phyloP scores from a whole-genome alignment of 2,888 invertebrate species.

The Euzophera pinguis region DNA sequence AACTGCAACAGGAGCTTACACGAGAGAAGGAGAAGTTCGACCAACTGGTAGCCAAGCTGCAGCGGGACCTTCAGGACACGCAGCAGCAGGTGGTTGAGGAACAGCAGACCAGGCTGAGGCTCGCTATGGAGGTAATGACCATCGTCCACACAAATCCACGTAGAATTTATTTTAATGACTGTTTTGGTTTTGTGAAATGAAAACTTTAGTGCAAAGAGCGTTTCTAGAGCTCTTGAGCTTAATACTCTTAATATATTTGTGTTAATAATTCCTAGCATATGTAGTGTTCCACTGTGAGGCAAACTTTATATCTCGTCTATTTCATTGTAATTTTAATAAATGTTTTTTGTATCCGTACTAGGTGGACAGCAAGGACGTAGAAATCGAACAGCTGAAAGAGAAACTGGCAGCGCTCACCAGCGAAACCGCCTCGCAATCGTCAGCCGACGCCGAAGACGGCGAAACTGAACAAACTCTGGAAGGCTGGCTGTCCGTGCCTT shows the following conservation, averaged over 20 bases:
- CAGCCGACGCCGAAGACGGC: slow-evolving; percentile 91
- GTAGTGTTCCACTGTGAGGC: too few relatives aligned
- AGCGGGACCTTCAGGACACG: slow-evolving; percentile 91
- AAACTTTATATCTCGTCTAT: too few relatives aligned
- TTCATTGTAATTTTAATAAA: not conserved
- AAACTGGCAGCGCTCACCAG: slow-evolving; percentile 89
- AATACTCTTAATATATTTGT: too few relatives aligned
- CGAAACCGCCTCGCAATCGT: slow-evolving; percentile 95
- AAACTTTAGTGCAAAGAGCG: too few relatives aligned
- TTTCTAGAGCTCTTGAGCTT: too few relatives aligned
- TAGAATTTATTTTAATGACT: too few relatives aligned
- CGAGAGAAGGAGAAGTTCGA: slow-evolving; percentile 97
- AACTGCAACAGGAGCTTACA: slow-evolving; percentile 95
- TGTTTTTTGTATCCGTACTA: slow-evolving; percentile 25
- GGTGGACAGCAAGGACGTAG: slow-evolving; percentile 96
- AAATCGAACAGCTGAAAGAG: slow-evolving; percentile 95
- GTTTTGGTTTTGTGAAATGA: too few relatives aligned
- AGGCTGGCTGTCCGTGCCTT: slow-evolving; percentile 97
- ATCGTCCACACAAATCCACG: too few relatives aligned
- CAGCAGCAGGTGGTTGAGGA: slow-evolving; percentile 88
- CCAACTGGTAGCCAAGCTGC: slow-evolving; percentile 90
- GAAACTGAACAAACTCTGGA: slow-evolving; percentile 91
- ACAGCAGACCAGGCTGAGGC: slow-evolving; percentile 84
- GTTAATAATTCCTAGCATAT: too few relatives aligned
- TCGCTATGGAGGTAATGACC: slow-evolving; percentile 92